Percentiles rank a stretch among this genome's conserved stretches.
Evolutionary conservation across 2,113 vertebrate genomes (phyloP).

Genomic region (Alethe castanea): DNA sequence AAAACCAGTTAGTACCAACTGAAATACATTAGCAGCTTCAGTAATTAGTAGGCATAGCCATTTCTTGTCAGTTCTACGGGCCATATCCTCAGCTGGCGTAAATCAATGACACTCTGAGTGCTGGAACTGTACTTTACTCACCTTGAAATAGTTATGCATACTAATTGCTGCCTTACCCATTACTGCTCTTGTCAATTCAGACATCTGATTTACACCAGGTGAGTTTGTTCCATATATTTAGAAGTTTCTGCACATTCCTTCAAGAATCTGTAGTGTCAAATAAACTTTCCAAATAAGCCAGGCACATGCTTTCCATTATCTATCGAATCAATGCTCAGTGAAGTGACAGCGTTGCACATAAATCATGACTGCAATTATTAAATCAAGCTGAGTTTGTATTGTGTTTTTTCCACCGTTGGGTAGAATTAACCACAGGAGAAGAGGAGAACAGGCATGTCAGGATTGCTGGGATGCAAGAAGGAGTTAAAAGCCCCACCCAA

Average conservation of each 20-base stretch:
- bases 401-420: background rate
- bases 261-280: background rate
- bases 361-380: conserved; percentile 40
- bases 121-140: background rate
- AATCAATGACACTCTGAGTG: background rate
- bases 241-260: conserved; percentile 16
- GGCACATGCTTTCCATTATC: background rate
- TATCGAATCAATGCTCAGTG: conserved; percentile 47
- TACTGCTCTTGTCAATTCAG: conserved; percentile 27
- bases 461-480: conserved; percentile 6
- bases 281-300: conserved; percentile 22
- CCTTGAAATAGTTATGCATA: conserved; percentile 23
- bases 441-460: background rate
- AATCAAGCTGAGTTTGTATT: conserved; percentile 8
- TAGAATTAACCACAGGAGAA: background rate
- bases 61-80: background rate
- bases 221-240: conserved; percentile 1
- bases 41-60: background rate
- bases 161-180: conserved; percentile 30
- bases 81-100: conserved; percentile 22
- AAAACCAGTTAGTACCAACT: background rate
- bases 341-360: background rate
- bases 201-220: conserved; percentile 21
- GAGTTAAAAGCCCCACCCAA: conserved; percentile 60
- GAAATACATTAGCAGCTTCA: conserved; percentile 2